Conservation (phyloP, 2,113 vertebrate species). For the Rhinogobius similis region DNA sequence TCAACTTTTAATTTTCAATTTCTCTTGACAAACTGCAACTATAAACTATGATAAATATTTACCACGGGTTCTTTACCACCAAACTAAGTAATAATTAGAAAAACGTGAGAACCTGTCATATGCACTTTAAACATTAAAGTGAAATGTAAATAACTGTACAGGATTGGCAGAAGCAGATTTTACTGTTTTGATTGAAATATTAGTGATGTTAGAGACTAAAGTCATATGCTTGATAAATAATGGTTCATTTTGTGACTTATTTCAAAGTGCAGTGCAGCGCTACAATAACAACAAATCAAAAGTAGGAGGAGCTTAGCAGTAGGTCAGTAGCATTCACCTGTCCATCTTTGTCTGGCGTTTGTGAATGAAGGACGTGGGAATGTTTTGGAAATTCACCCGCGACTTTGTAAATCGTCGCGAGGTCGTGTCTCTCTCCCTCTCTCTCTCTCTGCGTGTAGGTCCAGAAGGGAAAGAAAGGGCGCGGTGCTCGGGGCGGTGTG, state of each 20-base stretch:
- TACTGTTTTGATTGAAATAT: background rate
- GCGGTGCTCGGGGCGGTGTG: constrained; percentile 1
- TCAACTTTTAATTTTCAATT: no score
- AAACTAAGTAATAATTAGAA: no score
- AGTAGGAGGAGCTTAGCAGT: background rate
- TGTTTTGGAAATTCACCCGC: constrained; percentile 44
- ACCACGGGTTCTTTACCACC: no score
- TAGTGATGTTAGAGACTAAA: background rate
- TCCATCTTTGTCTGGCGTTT: constrained; percentile 18
- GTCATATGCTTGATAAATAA: background rate
- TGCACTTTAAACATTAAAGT: no score
- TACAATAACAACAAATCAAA: background rate
- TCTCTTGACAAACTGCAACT: no score
- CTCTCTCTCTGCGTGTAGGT: constrained; percentile 62
- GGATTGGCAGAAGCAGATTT: background rate
- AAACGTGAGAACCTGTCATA: no score
- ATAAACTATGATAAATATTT: no score
- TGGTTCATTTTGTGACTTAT: background rate
- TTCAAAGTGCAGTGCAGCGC: background rate
- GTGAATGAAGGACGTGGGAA: constrained; percentile 19
- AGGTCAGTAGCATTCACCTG: background rate
- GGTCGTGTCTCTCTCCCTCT: constrained; percentile 31
- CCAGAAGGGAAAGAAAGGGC: constrained; percentile 21
- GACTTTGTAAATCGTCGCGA: constrained; percentile 13
- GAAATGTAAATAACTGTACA: no score